Base-by-base conservation (phyloP, 2,888 invertebrate genomes). In the Trypoxylon attenuatum region DNA sequence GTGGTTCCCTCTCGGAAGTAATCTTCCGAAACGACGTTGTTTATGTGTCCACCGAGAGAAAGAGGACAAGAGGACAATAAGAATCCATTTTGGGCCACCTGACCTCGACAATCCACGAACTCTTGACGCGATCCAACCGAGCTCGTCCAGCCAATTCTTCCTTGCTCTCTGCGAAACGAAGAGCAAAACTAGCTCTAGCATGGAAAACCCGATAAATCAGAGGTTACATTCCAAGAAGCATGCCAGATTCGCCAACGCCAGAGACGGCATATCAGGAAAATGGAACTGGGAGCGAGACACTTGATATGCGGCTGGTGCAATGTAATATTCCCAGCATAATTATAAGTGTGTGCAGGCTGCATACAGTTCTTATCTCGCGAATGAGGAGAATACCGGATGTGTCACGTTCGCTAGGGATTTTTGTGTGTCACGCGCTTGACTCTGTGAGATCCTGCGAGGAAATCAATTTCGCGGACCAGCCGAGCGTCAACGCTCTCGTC, bases 301-400 rank as follows among this genome's bases (percentile, higher is more conserved):
- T 83, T 81, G 78, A 69, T 82, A 81, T 80, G 81, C 83, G 57
- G 75, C 47, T 58, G 67, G 67, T 75, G 58, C 69, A 55, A 65
- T 69, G 78, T 76, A 79, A 80, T 80, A 82, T 80, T 79, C 78
- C 73, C 75, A 78, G 83, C 81, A 83, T 83, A 83, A 83, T 83
- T 83, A 82, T 83, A 80, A 79, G 75, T 73, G 66, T 67, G 73
- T 70, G 71, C 54, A 55, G 51, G 55, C 73, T 58, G 64, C 50
- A 55, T 77, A 62, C 68, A 79, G 75, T 80, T 78, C 79, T 80
- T 79, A 81, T 78, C 79, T 73, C 66, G 70, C 71, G 77, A 72
- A n/a, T 74, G 77, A 74, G 69, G 69, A 51, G 77, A 77, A 81
- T 78, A 77, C 72, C 57, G 60, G 71, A 76, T 78, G 49, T 55